Conservation (phyloP, 2,113 vertebrate species). For the Stercorarius parasiticus region DNA sequence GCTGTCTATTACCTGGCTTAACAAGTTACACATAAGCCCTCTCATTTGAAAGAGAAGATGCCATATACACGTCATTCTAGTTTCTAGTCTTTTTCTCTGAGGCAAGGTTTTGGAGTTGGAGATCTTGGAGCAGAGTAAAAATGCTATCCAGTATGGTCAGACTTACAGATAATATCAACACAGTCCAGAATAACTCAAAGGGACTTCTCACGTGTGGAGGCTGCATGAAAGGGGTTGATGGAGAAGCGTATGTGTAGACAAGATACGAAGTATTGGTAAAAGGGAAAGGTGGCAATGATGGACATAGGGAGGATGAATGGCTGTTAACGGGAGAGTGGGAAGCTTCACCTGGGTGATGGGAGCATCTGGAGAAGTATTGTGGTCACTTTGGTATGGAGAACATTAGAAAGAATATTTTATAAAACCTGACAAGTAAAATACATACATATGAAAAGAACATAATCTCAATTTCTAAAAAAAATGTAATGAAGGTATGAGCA, state of each 20-base stretch:
- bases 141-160: too few relatives aligned
- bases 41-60: background rate
- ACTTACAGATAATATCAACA: background rate
- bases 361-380: background rate
- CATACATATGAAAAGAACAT: rapidly evolving
- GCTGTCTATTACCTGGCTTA: too few relatives aligned
- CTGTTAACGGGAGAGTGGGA: background rate
- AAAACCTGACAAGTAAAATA: background rate
- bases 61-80: background rate
- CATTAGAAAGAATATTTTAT: background rate
- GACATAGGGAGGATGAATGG: background rate
- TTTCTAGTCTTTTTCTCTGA: background rate
- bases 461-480: background rate
- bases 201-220: background rate
- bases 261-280: background rate
- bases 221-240: background rate
- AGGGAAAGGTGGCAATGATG: background rate
- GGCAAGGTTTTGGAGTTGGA: background rate
- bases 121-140: background rate
- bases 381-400: background rate
- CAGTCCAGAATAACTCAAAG: background rate
- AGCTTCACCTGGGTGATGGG: background rate
- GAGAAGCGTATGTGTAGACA: rapidly evolving
- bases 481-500: background rate
- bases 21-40: background rate